Percentiles rank a stretch among this genome's conserved stretches.
Evolutionary conservation across 2,797 vertebrate species (phyloP).

Genomic region (Pangasius djambal): DNA sequence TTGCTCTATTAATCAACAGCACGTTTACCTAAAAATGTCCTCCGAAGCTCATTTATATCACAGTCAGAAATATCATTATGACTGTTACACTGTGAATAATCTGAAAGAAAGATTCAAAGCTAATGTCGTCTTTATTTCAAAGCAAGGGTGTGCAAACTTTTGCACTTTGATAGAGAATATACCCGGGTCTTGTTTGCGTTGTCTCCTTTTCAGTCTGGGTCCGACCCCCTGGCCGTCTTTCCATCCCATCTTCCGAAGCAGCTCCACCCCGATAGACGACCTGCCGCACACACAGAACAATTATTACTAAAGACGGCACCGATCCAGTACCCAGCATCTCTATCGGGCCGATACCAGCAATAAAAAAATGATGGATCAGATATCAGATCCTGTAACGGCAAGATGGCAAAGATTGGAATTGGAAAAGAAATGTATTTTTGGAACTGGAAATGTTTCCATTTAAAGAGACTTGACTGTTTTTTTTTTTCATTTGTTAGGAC

Average conservation of each 20-base stretch:
- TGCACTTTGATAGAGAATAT: slow-evolving; percentile 22
- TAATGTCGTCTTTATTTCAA: not conserved
- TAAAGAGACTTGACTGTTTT: not conserved
- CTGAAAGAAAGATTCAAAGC: not conserved
- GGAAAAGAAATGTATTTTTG: not conserved
- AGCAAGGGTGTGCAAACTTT: not conserved
- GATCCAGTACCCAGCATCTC: not conserved
- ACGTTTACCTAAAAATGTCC: not conserved
- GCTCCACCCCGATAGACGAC: slow-evolving; percentile 86
- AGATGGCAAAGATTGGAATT: not conserved
- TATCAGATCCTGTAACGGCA: not conserved
- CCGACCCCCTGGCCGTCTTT: slow-evolving; percentile 95
- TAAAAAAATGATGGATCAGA: no score
- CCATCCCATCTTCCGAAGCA: slow-evolving; percentile 94
- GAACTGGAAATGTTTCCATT: not conserved
- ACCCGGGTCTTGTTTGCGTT: slow-evolving; percentile 78
- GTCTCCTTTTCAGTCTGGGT: slow-evolving; percentile 88
- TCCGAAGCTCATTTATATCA: not conserved
- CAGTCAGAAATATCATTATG: not conserved
- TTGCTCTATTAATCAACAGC: not conserved
- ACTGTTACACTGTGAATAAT: not conserved
- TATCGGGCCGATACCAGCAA: not conserved
- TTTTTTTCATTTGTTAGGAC: not conserved
- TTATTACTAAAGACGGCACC: not conserved
- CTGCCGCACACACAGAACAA: slow-evolving; percentile 63